Conservation (phyloP, 1,140 invertebrate species). For the Macrostomum lignano region DNA sequence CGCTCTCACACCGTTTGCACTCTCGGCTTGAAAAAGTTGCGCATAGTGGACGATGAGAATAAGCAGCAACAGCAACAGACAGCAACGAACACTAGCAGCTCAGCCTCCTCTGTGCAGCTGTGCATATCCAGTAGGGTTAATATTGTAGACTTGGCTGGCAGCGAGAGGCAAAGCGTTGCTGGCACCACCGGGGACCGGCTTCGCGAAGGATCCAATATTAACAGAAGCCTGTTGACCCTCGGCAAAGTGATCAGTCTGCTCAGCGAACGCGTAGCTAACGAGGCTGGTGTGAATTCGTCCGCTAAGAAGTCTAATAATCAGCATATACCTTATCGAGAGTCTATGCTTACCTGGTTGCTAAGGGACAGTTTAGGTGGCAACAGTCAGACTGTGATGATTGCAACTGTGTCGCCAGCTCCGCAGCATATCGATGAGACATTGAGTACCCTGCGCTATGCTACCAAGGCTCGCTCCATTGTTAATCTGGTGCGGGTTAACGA, state of each 20-base stretch:
- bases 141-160: no score
- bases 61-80: no score
- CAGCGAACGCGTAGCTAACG: constrained; percentile 25
- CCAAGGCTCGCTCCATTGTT: constrained; percentile 21
- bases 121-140: no score
- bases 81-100: no score
- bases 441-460: constrained; percentile 46
- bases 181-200: no score
- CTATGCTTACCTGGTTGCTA: constrained; percentile 57
- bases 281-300: no score
- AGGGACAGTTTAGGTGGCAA: constrained; percentile 73
- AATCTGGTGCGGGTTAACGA: constrained; percentile 24
- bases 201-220: constrained; percentile 49
- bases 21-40: no score
- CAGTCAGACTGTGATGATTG: constrained; percentile 67
- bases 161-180: no score
- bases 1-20: no score
- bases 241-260: constrained; percentile 47
- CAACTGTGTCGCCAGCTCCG: constrained; percentile 40
- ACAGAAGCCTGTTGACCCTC: constrained; percentile 45
- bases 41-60: no score
- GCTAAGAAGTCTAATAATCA: constrained; percentile 29
- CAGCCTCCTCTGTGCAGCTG: no score
- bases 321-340: constrained; percentile 59
- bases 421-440: constrained; percentile 48